Conservation (phyloP, 2,888 invertebrate genomes). For the Keiferia lycopersicella region DNA sequence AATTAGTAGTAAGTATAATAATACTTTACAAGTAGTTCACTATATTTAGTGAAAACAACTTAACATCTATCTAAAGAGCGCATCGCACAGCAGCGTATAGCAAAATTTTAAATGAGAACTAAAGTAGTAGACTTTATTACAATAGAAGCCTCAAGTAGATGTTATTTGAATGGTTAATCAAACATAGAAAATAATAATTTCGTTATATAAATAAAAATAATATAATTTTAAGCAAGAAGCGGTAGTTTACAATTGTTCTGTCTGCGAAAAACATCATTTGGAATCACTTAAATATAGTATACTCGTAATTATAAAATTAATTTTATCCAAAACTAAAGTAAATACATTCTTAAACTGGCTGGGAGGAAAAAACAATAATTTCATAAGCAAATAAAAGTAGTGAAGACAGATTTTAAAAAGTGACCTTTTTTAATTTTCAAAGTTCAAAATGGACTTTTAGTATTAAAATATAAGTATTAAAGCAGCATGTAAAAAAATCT, state of each 20-base stretch:
- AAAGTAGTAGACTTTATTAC: constrained; percentile 34
- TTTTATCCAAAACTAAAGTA: too few species aligned
- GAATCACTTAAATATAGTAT: too few species aligned
- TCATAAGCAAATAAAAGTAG: too few species aligned
- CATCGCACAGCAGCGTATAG: constrained; percentile 51
- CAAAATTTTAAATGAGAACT: constrained; percentile 43
- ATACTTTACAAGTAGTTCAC: constrained; percentile 70
- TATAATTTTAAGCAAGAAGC: too few species aligned
- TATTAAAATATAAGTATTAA: constrained; percentile 47
- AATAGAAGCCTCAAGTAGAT: neutral
- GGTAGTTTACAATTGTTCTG: too few species aligned
- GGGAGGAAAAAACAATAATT: too few species aligned
- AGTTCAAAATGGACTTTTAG: constrained; percentile 24
- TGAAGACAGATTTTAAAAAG: neutral
- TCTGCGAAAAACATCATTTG: too few species aligned
- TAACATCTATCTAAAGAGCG: constrained; percentile 45
- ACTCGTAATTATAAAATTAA: too few species aligned
- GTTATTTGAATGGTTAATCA: neutral
- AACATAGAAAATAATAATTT: too few species aligned
- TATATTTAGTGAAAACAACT: constrained; percentile 60
- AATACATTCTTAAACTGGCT: too few species aligned
- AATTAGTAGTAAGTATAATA: constrained; percentile 65
- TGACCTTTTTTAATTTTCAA: constrained; percentile 33
- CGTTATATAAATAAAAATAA: too few species aligned
- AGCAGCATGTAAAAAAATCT: constrained; percentile 67